phyloP scores from a whole-genome alignment of 2,888 invertebrate genomes.

The Zele albiditarsus region DNA sequence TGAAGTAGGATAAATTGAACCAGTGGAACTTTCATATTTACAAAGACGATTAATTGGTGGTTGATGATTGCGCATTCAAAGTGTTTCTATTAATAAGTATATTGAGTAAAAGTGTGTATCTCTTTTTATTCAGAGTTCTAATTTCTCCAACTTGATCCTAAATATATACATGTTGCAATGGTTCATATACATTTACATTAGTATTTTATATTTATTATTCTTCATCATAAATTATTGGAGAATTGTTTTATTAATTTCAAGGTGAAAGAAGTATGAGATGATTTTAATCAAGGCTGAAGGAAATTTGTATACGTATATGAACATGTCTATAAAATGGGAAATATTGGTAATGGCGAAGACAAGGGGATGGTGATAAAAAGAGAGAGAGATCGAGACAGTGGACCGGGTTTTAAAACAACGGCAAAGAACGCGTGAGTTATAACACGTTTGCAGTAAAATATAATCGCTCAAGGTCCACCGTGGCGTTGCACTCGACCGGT shows the following conservation, averaged over 20 bases:
- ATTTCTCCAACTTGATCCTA: too few species aligned
- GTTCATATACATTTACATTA: background rate
- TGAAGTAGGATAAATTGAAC: background rate
- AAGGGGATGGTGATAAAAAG: background rate
- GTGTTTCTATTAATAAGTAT: too few species aligned
- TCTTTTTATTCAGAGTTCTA: too few species aligned
- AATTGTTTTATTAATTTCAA: background rate
- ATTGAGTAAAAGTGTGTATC: too few species aligned
- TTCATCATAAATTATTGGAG: background rate
- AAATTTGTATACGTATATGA: background rate
- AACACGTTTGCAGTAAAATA: slow-evolving; percentile 66
- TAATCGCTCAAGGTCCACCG: slow-evolving; percentile 72
- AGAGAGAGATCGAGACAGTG: slow-evolving; percentile 32
- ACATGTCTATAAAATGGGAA: background rate
- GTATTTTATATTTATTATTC: background rate
- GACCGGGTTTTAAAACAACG: background rate
- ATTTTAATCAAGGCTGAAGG: background rate
- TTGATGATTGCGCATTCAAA: too few species aligned
- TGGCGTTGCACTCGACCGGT: slow-evolving; percentile 71
- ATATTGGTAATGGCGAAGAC: background rate
- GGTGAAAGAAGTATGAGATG: background rate
- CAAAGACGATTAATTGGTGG: too few species aligned
- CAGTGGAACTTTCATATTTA: too few species aligned
- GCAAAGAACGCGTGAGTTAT: background rate
- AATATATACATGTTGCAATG: background rate